Percentiles rank a stretch among this genome's conserved stretches.
Evolutionary conservation across 1,140 invertebrate genomes (phyloP).

Genomic region (Pectinophora gossypiella): DNA sequence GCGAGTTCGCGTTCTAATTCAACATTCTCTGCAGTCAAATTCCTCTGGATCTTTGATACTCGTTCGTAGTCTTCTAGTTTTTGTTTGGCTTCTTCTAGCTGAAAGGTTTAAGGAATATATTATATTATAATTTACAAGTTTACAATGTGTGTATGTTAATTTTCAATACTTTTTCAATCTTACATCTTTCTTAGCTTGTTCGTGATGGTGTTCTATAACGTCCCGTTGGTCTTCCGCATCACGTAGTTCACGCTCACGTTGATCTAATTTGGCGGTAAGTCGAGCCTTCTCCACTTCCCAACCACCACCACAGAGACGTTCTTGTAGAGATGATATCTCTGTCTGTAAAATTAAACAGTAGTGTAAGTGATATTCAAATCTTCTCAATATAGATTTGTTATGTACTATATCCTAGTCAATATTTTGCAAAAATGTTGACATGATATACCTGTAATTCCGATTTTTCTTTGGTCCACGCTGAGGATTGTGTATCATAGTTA

Average conservation of each 20-base stretch:
- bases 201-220: slow-evolving; percentile 73
- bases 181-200: slow-evolving; percentile 62
- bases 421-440: neutral
- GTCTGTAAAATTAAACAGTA: slow-evolving; percentile 66
- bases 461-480: slow-evolving; percentile 86
- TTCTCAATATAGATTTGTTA: slow-evolving; percentile 6
- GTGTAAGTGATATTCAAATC: no score
- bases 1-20: slow-evolving; percentile 85
- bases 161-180: no score
- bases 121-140: no score
- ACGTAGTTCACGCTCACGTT: slow-evolving; percentile 85
- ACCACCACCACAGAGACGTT: slow-evolving; percentile 74
- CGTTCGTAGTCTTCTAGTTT: slow-evolving; percentile 92
- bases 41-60: slow-evolving; percentile 87
- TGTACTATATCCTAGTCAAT: neutral
- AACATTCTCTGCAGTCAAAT: slow-evolving; percentile 83
- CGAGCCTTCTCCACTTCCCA: slow-evolving; percentile 80
- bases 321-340: slow-evolving; percentile 80
- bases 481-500: slow-evolving; percentile 80
- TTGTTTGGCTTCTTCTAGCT: slow-evolving; percentile 88
- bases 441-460: slow-evolving; percentile 79
- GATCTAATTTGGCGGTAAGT: slow-evolving; percentile 82
- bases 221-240: slow-evolving; percentile 84
- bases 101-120: slow-evolving; percentile 11
- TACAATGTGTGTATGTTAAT: no score